Base-by-base conservation (phyloP, 2,113 vertebrate species). In the Acrocephalus arundinaceus region DNA sequence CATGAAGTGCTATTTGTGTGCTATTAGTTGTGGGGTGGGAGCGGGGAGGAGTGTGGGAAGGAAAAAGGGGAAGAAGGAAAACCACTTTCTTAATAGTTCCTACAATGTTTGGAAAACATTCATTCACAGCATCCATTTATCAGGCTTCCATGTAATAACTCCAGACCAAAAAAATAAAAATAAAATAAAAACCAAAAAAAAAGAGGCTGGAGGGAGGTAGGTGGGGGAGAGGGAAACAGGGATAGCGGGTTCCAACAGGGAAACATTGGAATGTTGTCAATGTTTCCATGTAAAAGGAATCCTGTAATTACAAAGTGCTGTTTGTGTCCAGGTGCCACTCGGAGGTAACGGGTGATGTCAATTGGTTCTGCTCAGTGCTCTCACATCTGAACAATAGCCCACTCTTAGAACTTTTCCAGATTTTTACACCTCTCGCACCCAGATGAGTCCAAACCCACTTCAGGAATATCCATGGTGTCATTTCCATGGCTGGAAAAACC, bases 1-100 rank as follows among this genome's bases (percentile, higher is more conserved):
- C 90, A 94, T 93, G 96, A 97, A 96, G 80, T 89, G 87, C 92
- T 97, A 86, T 97, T 95, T 97, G 97, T 95, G 92, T 86, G 91
- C 92, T 91, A 78, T 93, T 95, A 97, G 95, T 93, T 90, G 91
- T 67, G 70, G 80, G 70, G 94, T 48, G 74, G 76, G 86, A 94
- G 85, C 3, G 1, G 55, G 67, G 87, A 89, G 90, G 66, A 91
- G 94, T 96, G 92, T 93, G 95, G 92, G 87, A 97, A 96, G 95
- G 93, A 23, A 93, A 96, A 90, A 92, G 73, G 73, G 73, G 43
- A 96, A 95, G 87, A 76, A 93, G 96, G 91, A 95, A 97, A 97
- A 91, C 92, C 96, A 91, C 94, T 85, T 94, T 90, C 92, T 97
- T 94, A 96, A 92, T 93, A 92, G 89, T 93, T 94, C 87, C 96